Evolutionary conservation across 2,888 invertebrate species (phyloP), one percentile per base, ranked within the genome.

Genomic region (Drosophila robusta): DNA sequence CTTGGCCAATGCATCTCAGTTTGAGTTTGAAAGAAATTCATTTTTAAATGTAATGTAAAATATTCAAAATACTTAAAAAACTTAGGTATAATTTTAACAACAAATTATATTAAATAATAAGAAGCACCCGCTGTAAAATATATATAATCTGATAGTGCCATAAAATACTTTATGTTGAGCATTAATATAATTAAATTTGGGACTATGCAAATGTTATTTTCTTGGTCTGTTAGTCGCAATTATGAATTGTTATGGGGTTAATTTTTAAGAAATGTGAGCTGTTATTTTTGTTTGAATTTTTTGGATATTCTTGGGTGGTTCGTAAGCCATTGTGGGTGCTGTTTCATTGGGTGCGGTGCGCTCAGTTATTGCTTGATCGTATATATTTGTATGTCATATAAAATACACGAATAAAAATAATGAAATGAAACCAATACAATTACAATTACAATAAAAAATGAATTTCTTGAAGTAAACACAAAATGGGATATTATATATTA

Each of bases 1-100:
- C 50, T n/a, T 52, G 16, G 75, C 85, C 75, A 86, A 86, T 87
- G 62, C 52, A 89, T 87, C 85, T 86, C 85, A 89, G 87, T 89
- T 86, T 89, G 85, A 89, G 86, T 86, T 86, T 87, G 86, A 75
- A 87, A 90, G 90, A 86, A 86, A 86, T 86, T 86, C 90, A 90
- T 86, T 90, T 90, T 90, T 78, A 84, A 81, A 87, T 87, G 80
- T 69, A 82, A 88, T 42, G 41, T 66, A 70, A 78, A 68, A 63
- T 46, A 46, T 18, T 22, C 7, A 14, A 24, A 54, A 44, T 18
- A 50, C 18, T 34, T 34, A 66, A 36, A 39, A n/a, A 49, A 65
- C 18, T 34, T 38, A 65, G 60, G 26, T 22, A 39, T 29, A 69
- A 32, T 32, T 11, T 29, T 9, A 54, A 32, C 45, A 42, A 12